Percentiles rank a stretch among this genome's conserved stretches.
Evolutionary conservation across 2,113 vertebrate genomes (phyloP).

Genomic region (Engystomops pustulosus): DNA sequence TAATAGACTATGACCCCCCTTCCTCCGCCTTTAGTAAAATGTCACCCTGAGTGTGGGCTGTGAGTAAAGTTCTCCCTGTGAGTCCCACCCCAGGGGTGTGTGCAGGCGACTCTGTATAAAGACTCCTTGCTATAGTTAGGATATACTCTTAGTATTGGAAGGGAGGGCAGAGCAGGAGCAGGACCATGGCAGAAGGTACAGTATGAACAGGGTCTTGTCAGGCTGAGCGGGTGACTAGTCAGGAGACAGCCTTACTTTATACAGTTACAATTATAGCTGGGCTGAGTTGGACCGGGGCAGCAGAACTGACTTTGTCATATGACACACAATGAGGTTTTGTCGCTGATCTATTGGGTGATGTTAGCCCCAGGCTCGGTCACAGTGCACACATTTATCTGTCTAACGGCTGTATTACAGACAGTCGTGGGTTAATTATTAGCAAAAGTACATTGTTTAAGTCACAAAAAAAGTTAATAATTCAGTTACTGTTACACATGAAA

Average conservation of each 20-base stretch:
- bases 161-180: not conserved
- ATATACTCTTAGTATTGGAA: not conserved
- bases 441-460: too few species aligned
- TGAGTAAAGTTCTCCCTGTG: constrained; percentile 51
- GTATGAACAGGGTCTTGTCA: not conserved
- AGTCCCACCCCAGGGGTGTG: constrained; percentile 34
- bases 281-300: not conserved
- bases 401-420: too few species aligned
- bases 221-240: too few species aligned
- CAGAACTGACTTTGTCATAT: not conserved
- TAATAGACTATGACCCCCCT: constrained; percentile 11
- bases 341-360: too few species aligned
- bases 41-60: not conserved
- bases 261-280: not conserved
- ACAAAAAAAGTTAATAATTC: too few species aligned
- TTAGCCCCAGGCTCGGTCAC: too few species aligned
- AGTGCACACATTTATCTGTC: too few species aligned
- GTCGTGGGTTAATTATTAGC: too few species aligned
- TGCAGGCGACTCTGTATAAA: constrained; percentile 31
- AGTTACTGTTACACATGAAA: too few species aligned
- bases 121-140: constrained; percentile 49
- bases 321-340: not conserved
- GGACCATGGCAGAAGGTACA: constrained; percentile 55
- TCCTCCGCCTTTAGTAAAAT: not conserved
- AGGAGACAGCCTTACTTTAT: not conserved